phyloP scores from a whole-genome alignment of 2,888 invertebrate species.

The Cepaea hortensis region DNA sequence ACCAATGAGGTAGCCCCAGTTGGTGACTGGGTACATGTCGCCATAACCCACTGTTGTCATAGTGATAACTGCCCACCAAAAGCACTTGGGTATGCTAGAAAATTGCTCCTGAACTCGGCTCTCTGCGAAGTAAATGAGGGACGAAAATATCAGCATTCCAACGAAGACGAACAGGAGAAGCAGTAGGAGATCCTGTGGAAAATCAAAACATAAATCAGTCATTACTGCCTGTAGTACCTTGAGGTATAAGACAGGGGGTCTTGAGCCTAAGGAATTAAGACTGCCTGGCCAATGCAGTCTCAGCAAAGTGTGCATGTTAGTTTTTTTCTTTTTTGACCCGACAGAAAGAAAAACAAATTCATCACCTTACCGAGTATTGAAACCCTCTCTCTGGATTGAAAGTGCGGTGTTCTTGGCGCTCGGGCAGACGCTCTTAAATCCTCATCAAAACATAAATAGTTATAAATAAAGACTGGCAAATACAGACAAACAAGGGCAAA shows the following conservation, averaged over 20 bases:
- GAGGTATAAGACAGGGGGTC: too few species aligned
- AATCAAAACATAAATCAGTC: not conserved
- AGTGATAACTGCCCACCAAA: conserved; percentile 65
- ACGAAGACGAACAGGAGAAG: conserved; percentile 61
- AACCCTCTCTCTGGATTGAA: too few species aligned
- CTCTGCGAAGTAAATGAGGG: conserved; percentile 64
- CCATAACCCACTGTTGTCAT: conserved; percentile 68
- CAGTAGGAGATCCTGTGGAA: conserved; percentile 58
- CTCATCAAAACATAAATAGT: too few species aligned
- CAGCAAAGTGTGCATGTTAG: not conserved
- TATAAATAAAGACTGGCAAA: too few species aligned
- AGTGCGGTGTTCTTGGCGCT: too few species aligned
- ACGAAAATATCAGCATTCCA: conserved; percentile 62
- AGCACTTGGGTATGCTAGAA: conserved; percentile 58
- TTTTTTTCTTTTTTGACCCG: not conserved
- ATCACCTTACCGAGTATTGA: not conserved
- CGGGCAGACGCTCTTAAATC: too few species aligned
- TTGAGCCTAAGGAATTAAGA: too few species aligned
- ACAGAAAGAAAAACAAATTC: not conserved
- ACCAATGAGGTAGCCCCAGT: conserved; percentile 63
- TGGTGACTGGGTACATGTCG: conserved; percentile 57
- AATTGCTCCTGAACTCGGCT: conserved; percentile 53
- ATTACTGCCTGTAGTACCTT: not conserved
- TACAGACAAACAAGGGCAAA: too few species aligned
- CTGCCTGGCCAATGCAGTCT: too few species aligned